These are phyloP conservation scores for Ariopsis seemanni DNA, from an alignment of 2,113 vertebrate species.

Conservation along the genomic window DNA sequence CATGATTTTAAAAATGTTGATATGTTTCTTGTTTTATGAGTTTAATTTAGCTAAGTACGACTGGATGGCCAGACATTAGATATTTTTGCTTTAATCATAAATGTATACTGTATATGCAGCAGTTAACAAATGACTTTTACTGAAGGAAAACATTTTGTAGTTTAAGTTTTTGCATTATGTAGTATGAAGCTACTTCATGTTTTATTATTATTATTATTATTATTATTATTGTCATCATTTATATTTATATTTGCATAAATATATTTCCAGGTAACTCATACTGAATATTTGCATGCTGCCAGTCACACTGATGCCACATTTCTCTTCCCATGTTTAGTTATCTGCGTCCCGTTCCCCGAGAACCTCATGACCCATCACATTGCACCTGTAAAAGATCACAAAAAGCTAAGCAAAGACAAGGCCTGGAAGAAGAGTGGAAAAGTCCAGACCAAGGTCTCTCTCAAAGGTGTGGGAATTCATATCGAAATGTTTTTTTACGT, in stretches of 20 bases:
- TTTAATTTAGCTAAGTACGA: not conserved
- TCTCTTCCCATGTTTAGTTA: slow-evolving; percentile 70
- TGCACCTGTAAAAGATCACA: slow-evolving; percentile 82
- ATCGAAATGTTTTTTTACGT: not conserved
- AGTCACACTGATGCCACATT: not conserved
- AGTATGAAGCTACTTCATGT: too few species aligned
- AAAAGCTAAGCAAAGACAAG: slow-evolving; percentile 83
- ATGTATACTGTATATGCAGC: not conserved
- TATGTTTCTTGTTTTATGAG: not conserved
- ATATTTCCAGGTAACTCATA: not conserved
- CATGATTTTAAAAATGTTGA: not conserved
- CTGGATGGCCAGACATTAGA: not conserved
- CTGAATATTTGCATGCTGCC: not conserved
- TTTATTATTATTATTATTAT: not conserved
- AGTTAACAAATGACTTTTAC: not conserved
- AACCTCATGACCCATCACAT: slow-evolving; percentile 87
- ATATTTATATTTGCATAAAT: not conserved
- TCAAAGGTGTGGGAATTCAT: slow-evolving; percentile 80
- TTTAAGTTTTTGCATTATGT: not conserved
- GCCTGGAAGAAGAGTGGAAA: slow-evolving; percentile 88
- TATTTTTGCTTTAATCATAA: not conserved
- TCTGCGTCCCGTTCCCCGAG: slow-evolving; percentile 87
- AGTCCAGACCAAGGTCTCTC: slow-evolving; percentile 79
- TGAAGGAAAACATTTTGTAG: not conserved
- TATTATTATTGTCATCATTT: not conserved